These are phyloP conservation scores for Clarias laeviceps DNA, from an alignment of 2,797 vertebrate genomes.

Conservation along the genomic window DNA sequence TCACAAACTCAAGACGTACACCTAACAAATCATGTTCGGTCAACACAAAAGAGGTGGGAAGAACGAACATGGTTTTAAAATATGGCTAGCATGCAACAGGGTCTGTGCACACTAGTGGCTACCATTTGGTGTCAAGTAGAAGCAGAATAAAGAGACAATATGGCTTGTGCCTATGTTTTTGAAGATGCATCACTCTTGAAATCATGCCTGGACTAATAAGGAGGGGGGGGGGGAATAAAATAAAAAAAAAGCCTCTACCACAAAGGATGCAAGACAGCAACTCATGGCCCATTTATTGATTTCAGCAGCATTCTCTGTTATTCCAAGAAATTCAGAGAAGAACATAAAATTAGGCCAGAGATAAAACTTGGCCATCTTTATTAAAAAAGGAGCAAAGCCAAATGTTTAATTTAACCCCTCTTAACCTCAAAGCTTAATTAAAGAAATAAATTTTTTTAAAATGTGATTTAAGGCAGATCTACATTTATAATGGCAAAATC, in stretches of 20 bases:
- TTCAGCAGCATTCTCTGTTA: slow-evolving; percentile 38
- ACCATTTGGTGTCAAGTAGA: slow-evolving; percentile 17
- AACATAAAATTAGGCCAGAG: slow-evolving; percentile 73
- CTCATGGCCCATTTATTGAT: slow-evolving; percentile 36
- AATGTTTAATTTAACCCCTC: slow-evolving; percentile 64
- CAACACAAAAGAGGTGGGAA: slow-evolving; percentile 8
- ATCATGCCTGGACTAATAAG: background rate
- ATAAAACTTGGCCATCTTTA: slow-evolving; percentile 80
- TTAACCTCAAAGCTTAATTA: slow-evolving; percentile 70
- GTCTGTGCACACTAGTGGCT: slow-evolving; percentile 11
- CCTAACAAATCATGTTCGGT: background rate
- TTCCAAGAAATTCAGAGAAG: slow-evolving; percentile 52
- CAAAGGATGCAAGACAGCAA: slow-evolving; percentile 31
- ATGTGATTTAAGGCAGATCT: slow-evolving; percentile 81
- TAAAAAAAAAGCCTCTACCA: slow-evolving; percentile 8
- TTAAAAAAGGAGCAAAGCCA: slow-evolving; percentile 75
- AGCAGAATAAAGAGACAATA: slow-evolving; percentile 5
- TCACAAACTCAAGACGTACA: slow-evolving; percentile 2
- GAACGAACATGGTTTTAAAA: slow-evolving; percentile 5
- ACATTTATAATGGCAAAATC: slow-evolving; percentile 65
- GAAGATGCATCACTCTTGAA: slow-evolving; percentile 16
- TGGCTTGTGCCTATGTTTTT: slow-evolving; percentile 13
- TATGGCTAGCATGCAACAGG: slow-evolving; percentile 1
- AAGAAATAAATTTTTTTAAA: slow-evolving; percentile 75
- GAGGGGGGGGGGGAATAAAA: no score